Evolutionary conservation across 2,113 vertebrate species (phyloP).

Genomic region (Tyto alba): DNA sequence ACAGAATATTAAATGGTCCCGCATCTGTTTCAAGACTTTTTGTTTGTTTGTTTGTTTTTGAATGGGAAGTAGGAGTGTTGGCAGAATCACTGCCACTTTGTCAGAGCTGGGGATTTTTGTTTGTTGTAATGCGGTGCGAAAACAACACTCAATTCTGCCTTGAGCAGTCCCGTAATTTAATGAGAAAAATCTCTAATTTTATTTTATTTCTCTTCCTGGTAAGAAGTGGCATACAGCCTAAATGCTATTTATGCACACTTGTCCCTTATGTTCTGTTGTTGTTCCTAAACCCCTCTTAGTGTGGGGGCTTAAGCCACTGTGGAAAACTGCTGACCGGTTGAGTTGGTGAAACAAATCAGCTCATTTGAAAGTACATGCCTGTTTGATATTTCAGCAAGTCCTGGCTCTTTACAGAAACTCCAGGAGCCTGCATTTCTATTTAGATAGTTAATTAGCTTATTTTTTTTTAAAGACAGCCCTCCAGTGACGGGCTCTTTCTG

Average conservation of each 20-base stretch:
- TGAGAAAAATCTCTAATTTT: not conserved
- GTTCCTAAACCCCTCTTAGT: not conserved
- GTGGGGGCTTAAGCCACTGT: not conserved
- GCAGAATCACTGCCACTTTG: not conserved
- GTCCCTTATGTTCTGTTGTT: not conserved
- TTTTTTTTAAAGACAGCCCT: not conserved
- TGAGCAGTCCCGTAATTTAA: not conserved
- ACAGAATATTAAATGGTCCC: not conserved
- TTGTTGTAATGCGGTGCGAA: not conserved
- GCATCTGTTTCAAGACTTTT: not conserved
- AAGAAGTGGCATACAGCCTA: not conserved
- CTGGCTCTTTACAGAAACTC: not conserved
- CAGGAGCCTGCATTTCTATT: not conserved
- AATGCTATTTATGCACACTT: not conserved
- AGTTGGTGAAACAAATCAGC: not conserved
- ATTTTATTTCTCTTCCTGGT: not conserved
- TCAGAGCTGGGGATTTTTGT: not conserved
- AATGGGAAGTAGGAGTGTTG: not conserved
- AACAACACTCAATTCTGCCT: not conserved
- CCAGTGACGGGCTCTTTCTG: not conserved
- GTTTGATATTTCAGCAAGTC: not conserved
- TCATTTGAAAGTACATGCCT: not conserved
- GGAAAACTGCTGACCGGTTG: not conserved
- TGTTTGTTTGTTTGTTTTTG: not conserved
- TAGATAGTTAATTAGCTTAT: not conserved